Evolutionary conservation across 2,888 invertebrate species (phyloP).

Genomic region (Lasioglossum oenotherae): DNA sequence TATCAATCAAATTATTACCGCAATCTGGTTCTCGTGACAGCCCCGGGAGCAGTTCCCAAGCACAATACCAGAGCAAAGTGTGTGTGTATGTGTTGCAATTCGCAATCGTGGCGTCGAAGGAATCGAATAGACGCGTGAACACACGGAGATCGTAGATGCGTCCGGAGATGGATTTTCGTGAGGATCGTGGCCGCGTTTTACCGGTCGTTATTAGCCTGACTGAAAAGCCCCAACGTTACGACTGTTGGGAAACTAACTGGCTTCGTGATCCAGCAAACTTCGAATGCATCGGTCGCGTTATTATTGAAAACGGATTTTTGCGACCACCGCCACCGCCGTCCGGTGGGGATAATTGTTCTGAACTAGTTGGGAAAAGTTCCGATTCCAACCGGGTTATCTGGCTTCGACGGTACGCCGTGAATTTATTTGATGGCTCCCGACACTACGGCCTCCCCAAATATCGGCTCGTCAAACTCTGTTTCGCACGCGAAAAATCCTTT

Average conservation of each 20-base stretch:
- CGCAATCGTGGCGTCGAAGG: neutral
- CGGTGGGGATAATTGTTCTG: conserved; percentile 10
- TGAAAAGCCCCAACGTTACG: neutral
- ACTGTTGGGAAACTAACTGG: conserved; percentile 40
- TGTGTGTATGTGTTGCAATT: conserved; percentile 42
- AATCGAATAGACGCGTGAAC: conserved; percentile 47
- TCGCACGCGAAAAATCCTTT: neutral
- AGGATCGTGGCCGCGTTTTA: conserved; percentile 9
- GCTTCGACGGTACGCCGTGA: neutral
- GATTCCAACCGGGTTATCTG: neutral
- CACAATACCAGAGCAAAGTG: conserved; percentile 43
- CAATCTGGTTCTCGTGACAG: conserved; percentile 62
- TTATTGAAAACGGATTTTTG: conserved; percentile 39
- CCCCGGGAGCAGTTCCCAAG: conserved; percentile 38
- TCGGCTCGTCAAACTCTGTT: neutral
- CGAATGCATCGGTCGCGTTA: neutral
- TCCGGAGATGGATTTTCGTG: conserved; percentile 27
- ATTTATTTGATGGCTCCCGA: neutral
- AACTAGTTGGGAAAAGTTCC: neutral
- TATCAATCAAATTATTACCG: conserved; percentile 72
- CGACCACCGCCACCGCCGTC: neutral
- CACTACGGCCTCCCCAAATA: neutral
- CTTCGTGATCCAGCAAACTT: neutral
- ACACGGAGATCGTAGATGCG: conserved; percentile 44
- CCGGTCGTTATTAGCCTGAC: conserved; percentile 31